These are phyloP conservation scores for Sardina pilchardus DNA, from an alignment of 2,113 vertebrate species.

Conservation along the genomic window DNA sequence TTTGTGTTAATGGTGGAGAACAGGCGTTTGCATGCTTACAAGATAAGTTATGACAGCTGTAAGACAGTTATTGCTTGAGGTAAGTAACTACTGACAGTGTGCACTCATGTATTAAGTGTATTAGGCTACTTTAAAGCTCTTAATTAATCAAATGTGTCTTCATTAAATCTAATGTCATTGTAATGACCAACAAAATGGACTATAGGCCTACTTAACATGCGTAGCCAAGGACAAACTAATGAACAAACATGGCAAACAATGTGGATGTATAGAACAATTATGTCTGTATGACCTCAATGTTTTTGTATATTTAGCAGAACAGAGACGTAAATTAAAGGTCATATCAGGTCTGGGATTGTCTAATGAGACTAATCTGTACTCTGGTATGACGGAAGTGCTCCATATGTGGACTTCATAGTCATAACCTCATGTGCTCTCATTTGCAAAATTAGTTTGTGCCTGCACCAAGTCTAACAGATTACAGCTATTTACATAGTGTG, in stretches of 20 bases:
- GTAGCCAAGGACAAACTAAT: not conserved
- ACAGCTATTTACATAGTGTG: not conserved
- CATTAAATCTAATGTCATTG: not conserved
- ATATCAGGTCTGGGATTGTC: not conserved
- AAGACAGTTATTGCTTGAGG: not conserved
- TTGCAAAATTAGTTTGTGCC: not conserved
- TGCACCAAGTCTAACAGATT: constrained; percentile 4
- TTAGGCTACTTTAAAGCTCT: not conserved
- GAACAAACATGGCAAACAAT: not conserved
- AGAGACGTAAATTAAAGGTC: not conserved
- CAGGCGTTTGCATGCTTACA: not conserved
- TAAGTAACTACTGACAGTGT: not conserved
- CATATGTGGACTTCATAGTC: not conserved
- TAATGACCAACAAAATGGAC: not conserved
- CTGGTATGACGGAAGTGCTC: not conserved
- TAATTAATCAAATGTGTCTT: not conserved
- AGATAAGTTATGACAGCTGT: not conserved
- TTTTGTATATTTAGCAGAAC: not conserved
- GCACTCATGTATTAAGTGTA: not conserved
- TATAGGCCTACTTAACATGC: not conserved
- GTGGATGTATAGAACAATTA: not conserved
- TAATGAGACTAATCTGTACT: not conserved
- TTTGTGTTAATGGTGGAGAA: not conserved
- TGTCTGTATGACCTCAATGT: not conserved
- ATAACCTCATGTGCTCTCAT: not conserved